A percentile compares a stretch with the other conserved stretches of the same genome.
Conservation (phyloP, 2,888 invertebrate genomes). For the Apamea crenata region DNA sequence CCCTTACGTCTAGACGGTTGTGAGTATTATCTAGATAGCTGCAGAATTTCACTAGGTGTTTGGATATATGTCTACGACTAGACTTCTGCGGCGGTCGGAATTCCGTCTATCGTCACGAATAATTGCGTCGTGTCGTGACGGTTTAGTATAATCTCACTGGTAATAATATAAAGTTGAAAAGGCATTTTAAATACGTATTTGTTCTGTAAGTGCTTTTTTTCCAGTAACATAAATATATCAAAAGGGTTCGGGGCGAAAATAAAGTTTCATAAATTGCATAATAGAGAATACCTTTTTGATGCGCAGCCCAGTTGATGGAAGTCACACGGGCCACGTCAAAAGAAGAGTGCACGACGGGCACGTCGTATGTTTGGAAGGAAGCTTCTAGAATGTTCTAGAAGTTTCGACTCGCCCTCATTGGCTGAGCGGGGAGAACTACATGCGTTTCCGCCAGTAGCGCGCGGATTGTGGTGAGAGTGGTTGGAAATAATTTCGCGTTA, state of each 20-base stretch:
- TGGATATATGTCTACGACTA: constrained; percentile 40
- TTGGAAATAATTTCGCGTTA: background rate
- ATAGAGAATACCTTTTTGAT: background rate
- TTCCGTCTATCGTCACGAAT: constrained; percentile 26
- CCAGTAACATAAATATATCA: background rate
- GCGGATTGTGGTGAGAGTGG: background rate
- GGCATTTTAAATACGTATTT: background rate
- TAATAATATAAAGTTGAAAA: background rate
- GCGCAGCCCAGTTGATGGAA: background rate
- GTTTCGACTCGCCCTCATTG: background rate
- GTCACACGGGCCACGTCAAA: background rate
- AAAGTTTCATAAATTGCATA: background rate
- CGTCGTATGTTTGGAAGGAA: background rate
- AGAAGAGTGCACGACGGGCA: background rate
- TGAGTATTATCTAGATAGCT: constrained; percentile 16
- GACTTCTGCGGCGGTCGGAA: constrained; percentile 17
- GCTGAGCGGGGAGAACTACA: background rate
- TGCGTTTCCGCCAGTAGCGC: background rate
- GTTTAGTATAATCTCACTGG: constrained; percentile 10
- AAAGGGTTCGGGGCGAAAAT: background rate
- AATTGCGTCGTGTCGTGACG: constrained; percentile 3
- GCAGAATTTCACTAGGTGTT: constrained; percentile 27
- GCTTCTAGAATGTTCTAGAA: background rate
- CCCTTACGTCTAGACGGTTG: constrained; percentile 52
- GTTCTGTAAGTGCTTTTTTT: background rate